Evolutionary conservation across 2,113 vertebrate species (phyloP), one percentile per base, ranked within the genome.

Genomic region (Prinia subflava): DNA sequence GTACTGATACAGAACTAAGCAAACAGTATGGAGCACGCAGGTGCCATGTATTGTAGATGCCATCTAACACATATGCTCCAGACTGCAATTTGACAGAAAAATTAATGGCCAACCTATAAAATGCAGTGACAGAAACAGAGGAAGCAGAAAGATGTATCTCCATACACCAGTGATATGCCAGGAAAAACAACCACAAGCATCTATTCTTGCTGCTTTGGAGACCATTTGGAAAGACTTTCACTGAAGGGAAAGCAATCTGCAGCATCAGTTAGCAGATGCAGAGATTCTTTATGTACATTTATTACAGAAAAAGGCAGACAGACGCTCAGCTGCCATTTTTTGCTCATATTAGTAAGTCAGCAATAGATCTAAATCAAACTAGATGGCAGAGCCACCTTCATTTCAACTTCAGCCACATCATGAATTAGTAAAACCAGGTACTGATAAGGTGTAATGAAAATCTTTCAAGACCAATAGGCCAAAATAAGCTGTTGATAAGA

Each of bases 301-400:
- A 74, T 89, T 70, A 90, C 47, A 88, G 63, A 62, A 92, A 77
- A 88, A 90, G 41, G 53, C 57, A 77, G 71, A 49, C 69, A 87
- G 53, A 69, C 8, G 46, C 55, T 77, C 75, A 88, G 73, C 47
- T 93, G 64, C 52, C 86, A 83, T 86, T 70, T 70, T 90, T 88
- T 90, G 60, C 59, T 94, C 50, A 55, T 7, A 57, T 64, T 93
- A 83, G 76, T 90, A 95, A 96, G 57, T 24, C 76, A 78, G 80
- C 50, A 71, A 89, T 87, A 63, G 71, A 83, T 93, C 60, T 78
- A 90, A 94, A 83, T 94, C 64, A 90, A 90, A 85, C 23, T 55
- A 83, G 47, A 63, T 4, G 7, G 47, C 68, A 87, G 22, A 92
- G 50, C 42, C 71, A 83, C 63, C 73, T 83, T 50, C 39, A 83